These are phyloP conservation scores for Cyclina sinensis DNA, from an alignment of 1,140 invertebrate genomes.

Conservation along the genomic window DNA sequence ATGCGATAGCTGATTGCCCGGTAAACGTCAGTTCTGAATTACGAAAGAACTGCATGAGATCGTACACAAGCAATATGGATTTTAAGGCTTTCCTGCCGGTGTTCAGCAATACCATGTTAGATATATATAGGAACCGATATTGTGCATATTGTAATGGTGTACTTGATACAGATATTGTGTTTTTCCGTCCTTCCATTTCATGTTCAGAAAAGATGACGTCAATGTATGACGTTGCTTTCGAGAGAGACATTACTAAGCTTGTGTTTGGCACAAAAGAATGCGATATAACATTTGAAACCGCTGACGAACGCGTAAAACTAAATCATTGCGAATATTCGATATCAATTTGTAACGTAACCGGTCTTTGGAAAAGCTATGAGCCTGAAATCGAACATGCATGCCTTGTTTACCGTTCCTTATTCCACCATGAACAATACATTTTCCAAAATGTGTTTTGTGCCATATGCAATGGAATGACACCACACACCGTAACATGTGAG, in stretches of 20 bases:
- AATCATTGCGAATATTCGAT: not conserved
- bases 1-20: not conserved
- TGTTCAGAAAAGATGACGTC: not conserved
- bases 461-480: constrained; percentile 22
- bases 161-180: not conserved
- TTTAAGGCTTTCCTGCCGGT: constrained; percentile 1
- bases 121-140: not conserved
- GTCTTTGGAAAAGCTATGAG: not conserved
- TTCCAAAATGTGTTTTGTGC: constrained; percentile 40
- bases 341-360: constrained; percentile 24
- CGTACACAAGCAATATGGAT: not conserved
- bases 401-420: not conserved
- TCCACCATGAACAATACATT: not conserved
- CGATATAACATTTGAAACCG: not conserved
- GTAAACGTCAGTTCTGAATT: not conserved
- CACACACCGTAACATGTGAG: not conserved
- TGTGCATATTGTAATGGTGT: constrained; percentile 21
- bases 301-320: not conserved
- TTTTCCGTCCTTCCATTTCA: not conserved
- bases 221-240: not conserved
- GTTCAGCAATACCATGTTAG: not conserved
- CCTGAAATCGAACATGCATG: not conserved
- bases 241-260: not conserved
- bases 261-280: not conserved
- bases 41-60: not conserved